These are phyloP conservation scores for Telmatochromis sp. DNA, from an alignment of 2,113 vertebrate genomes.

Conservation along the genomic window DNA sequence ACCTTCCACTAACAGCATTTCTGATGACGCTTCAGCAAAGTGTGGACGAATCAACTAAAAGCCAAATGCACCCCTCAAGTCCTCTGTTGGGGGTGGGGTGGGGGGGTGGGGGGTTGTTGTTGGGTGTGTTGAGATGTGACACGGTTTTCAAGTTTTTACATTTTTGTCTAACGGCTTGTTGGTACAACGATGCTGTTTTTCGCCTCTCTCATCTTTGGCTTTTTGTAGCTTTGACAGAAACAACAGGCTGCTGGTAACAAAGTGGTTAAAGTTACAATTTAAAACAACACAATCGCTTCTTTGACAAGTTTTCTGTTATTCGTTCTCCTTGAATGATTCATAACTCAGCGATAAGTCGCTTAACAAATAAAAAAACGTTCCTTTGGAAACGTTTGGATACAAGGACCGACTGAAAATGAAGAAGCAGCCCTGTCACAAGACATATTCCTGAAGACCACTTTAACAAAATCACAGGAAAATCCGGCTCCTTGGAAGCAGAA, in stretches of 20 bases:
- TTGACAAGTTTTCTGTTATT: not conserved
- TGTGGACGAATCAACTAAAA: not conserved
- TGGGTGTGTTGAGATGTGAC: not conserved
- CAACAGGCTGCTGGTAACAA: not conserved
- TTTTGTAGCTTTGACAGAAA: not conserved
- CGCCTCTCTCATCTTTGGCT: not conserved
- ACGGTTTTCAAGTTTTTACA: not conserved
- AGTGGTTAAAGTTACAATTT: not conserved
- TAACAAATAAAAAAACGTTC: rapidly evolving
- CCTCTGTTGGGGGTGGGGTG: not conserved
- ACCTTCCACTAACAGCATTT: not conserved
- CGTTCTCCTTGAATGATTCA: not conserved
- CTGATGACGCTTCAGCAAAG: not conserved
- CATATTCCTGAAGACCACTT: rapidly evolving
- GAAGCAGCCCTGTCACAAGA: not conserved
- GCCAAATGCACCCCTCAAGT: not conserved
- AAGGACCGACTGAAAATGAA: not conserved
- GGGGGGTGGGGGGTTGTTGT: not conserved
- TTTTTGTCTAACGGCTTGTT: not conserved
- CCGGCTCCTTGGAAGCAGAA: not conserved
- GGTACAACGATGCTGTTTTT: rapidly evolving
- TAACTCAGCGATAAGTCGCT: not conserved
- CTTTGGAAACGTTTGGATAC: not conserved
- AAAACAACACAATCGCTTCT: not conserved
- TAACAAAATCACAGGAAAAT: not conserved